Base-by-base conservation (phyloP, 2,888 invertebrate genomes). In the Morinoia aosen region DNA sequence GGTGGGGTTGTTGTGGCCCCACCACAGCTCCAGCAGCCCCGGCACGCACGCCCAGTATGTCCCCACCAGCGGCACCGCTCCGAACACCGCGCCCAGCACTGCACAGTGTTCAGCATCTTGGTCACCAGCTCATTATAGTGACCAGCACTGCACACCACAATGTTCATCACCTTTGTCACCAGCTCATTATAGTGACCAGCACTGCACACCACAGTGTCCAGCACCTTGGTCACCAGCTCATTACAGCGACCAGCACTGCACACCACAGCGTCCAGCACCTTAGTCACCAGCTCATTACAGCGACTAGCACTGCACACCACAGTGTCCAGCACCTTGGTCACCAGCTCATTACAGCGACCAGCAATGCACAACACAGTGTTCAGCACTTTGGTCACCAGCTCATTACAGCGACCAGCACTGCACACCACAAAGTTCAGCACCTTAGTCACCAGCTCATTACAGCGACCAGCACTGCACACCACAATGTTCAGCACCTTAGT, bases 11-110 rank as follows among this genome's bases (percentile, higher is more conserved):
- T 98, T 99, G 97, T 99, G 98, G 4, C 98, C 98, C 95, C 99
- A 98, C 99, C 99, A 99, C 7, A 99, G 98, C 97, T 99, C 99
- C 95, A 99, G 97, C 58, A 99, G 98, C 0, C 99, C 99, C 12
- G 99, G 99, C 93, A 99, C 97, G 11, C 99, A 98, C 25, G 99
- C 99, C 98, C 99, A 98, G 97, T 99, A 99, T 2, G 99, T 99
- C 16, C 99, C 99, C 96, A 99, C 98, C 64, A 96, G 93, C 25
- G 99, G 99, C 10, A 99, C 98, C 1, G 99, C 99, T 3, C 99
- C 99, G 97, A 99, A 98, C 95, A 99, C 98, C 2, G 99, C 98
- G 0, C 99, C 99, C 97, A 99, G 97, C 95, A 98, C 99, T 98
- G 97, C 88, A 97, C 97, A 76, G 33, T 48, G 48, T 61, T 19